Evolutionary conservation across 1,140 invertebrate genomes (phyloP).

Genomic region (Aradophagus sp.): DNA sequence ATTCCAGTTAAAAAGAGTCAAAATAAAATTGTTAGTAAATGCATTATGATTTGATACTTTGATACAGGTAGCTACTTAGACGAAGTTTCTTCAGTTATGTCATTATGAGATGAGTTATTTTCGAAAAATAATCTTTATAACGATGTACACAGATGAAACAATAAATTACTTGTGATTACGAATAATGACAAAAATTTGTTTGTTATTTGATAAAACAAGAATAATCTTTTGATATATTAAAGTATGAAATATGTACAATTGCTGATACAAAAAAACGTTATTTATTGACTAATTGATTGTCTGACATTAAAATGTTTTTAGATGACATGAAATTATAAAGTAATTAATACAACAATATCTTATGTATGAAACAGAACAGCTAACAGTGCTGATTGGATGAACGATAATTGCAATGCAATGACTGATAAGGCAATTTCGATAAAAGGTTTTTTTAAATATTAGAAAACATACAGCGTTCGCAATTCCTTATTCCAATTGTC

Average conservation of each 20-base stretch:
- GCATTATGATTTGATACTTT: too few relatives aligned
- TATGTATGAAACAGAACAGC: too few relatives aligned
- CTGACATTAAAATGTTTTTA: too few relatives aligned
- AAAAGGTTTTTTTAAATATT: constrained; percentile 13
- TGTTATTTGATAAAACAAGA: constrained; percentile 17
- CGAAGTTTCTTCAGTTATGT: too few relatives aligned
- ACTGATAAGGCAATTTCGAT: constrained; percentile 15
- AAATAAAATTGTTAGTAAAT: too few relatives aligned
- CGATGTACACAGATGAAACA: constrained; percentile 15
- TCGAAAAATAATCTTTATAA: constrained; percentile 21
- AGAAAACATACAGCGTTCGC: constrained; percentile 22
- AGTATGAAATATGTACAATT: background rate
- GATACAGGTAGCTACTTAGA: too few relatives aligned
- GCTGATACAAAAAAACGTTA: too few relatives aligned
- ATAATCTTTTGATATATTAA: background rate
- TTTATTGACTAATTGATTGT: too few relatives aligned
- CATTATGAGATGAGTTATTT: background rate
- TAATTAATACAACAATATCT: too few relatives aligned
- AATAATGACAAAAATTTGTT: constrained; percentile 12
- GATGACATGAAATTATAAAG: too few relatives aligned
- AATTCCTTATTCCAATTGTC: constrained; percentile 26
- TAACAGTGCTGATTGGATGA: constrained; percentile 2
- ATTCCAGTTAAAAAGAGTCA: background rate
- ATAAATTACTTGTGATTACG: constrained; percentile 11
- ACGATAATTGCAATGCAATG: constrained; percentile 1